These are phyloP conservation scores for Drosophila nr. medialis DNA, from an alignment of 2,888 invertebrate species.

Conservation along the genomic window DNA sequence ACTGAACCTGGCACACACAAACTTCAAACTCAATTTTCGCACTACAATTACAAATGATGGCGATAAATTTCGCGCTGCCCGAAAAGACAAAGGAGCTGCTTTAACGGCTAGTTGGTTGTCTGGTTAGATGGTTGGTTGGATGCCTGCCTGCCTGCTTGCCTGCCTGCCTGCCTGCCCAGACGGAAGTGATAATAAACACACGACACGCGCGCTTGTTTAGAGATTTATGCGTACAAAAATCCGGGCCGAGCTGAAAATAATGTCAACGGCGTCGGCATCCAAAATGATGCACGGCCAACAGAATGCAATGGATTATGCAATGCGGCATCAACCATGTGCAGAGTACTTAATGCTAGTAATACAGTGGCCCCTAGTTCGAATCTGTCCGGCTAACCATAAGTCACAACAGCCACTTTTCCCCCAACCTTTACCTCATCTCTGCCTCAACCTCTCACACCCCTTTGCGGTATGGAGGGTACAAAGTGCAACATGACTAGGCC, in stretches of 20 bases:
- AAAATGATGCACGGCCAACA: conserved; percentile 72
- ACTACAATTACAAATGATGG: conserved; percentile 82
- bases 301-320: conserved; percentile 70
- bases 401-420: conserved; percentile 45
- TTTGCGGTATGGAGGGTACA: conserved; percentile 24
- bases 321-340: conserved; percentile 59
- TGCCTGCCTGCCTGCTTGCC: conserved; percentile 6
- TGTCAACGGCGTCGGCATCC: conserved; percentile 63
- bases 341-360: conserved; percentile 41
- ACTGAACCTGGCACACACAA: conserved; percentile 28
- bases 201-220: conserved; percentile 79
- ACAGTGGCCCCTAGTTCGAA: conserved; percentile 41
- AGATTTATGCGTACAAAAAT: conserved; percentile 75
- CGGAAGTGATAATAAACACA: conserved; percentile 79
- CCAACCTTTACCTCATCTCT: neutral
- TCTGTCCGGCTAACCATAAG: conserved; percentile 67
- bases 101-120: conserved; percentile 33
- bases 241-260: conserved; percentile 69
- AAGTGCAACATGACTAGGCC: conserved; percentile 63
- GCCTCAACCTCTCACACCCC: neutral
- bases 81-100: conserved; percentile 68
- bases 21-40: conserved; percentile 80
- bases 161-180: conserved; percentile 32
- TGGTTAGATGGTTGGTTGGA: conserved; percentile 29
- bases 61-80: conserved; percentile 75